A percentile compares a stretch with the other conserved stretches of the same genome.
Conservation (phyloP, 1,140 invertebrate genomes). For the Bombus vancouverensis region DNA sequence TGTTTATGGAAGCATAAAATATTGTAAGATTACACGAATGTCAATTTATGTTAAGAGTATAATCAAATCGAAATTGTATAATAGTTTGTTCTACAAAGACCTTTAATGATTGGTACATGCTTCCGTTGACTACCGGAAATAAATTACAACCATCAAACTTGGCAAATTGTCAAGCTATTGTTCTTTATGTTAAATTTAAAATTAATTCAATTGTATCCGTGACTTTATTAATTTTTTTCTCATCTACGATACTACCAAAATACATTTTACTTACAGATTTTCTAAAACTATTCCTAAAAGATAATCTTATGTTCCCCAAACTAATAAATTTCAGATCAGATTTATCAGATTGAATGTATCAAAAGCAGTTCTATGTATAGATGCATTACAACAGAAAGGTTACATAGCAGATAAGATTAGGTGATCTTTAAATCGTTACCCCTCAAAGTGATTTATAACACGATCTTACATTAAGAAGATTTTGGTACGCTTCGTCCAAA, state of each 20-base stretch:
- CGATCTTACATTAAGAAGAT: constrained; percentile 87
- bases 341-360: neutral
- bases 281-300: neutral
- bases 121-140: no score
- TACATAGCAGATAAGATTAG: neutral
- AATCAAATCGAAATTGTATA: neutral
- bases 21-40: neutral
- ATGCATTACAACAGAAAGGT: neutral
- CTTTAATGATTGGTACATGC: neutral
- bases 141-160: constrained; percentile 1
- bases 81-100: neutral
- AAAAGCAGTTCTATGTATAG: constrained; percentile 21
- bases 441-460: neutral
- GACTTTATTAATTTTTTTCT: neutral
- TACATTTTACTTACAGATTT: neutral
- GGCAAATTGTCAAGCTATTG: constrained; percentile 42
- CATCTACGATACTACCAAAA: neutral
- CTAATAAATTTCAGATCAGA: no score
- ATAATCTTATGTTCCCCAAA: no score
- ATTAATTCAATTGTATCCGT: constrained; percentile 3
- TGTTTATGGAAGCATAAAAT: neutral
- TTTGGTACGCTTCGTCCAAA: constrained; percentile 90
- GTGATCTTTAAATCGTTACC: neutral
- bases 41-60: constrained; percentile 3
- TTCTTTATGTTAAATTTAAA: constrained; percentile 22